Percentiles rank a stretch among this genome's conserved stretches.
These are phyloP conservation scores for Schizopygopsis pylzovi DNA, from an alignment of 2,797 vertebrate species.

Conservation along the genomic window DNA sequence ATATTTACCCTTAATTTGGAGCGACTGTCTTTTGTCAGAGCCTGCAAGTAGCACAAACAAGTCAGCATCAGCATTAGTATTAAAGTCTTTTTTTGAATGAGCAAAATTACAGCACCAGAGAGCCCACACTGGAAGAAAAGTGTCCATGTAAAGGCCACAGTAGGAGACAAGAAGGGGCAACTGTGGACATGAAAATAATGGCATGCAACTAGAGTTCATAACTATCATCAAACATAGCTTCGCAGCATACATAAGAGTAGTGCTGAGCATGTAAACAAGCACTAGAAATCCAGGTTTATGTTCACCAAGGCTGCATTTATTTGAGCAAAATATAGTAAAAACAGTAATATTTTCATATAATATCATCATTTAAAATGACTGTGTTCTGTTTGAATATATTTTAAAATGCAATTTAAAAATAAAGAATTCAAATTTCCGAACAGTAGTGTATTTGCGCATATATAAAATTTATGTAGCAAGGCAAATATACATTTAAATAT, in stretches of 20 bases:
- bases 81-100: not conserved
- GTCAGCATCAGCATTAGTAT: constrained; percentile 59
- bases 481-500: not conserved
- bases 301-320: not conserved
- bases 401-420: not conserved
- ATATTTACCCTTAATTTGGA: constrained; percentile 75
- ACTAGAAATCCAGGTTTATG: not conserved
- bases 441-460: not conserved
- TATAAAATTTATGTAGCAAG: not conserved
- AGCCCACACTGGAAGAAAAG: constrained; percentile 34
- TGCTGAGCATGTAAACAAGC: not conserved
- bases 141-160: not conserved
- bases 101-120: constrained; percentile 29
- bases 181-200: not conserved
- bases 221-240: not conserved
- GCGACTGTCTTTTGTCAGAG: constrained; percentile 73
- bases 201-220: not conserved
- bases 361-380: not conserved
- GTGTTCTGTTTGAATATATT: no score
- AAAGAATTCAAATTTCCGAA: not conserved
- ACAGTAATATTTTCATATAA: no score
- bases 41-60: constrained; percentile 77
- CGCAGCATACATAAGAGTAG: not conserved
- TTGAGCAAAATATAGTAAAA: not conserved
- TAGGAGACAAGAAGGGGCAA: constrained; percentile 42